Evolutionary conservation across 1,140 invertebrate species (phyloP).

Genomic region (Euglossa dilemma): DNA sequence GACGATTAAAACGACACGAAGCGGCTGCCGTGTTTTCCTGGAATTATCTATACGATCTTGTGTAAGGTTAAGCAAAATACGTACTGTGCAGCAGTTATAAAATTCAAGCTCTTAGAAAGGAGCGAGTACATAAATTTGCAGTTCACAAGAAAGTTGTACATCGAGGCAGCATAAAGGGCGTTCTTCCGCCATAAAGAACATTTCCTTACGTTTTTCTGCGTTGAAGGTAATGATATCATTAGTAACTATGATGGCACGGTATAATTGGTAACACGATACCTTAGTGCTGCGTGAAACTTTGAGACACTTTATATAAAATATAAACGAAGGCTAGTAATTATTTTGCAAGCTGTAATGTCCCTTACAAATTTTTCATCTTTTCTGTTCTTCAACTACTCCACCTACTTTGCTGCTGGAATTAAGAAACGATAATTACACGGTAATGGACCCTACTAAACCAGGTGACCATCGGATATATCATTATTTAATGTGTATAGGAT

Average conservation of each 20-base stretch:
- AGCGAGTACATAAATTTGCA: slow-evolving; percentile 25
- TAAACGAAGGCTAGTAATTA: slow-evolving; percentile 63
- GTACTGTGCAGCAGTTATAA: not conserved
- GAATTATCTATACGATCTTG: not conserved
- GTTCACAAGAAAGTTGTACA: slow-evolving; percentile 25
- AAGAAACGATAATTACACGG: slow-evolving; percentile 21
- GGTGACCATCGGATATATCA: not conserved
- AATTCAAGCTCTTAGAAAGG: not conserved
- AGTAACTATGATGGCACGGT: slow-evolving; percentile 61
- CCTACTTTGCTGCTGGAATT: slow-evolving; percentile 34
- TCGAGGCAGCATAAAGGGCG: slow-evolving; percentile 16
- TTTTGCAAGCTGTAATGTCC: slow-evolving; percentile 34
- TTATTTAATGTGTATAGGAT: not conserved
- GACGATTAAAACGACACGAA: not conserved
- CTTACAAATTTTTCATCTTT: slow-evolving; percentile 20
- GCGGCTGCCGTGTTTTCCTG: not conserved
- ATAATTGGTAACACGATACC: slow-evolving; percentile 68
- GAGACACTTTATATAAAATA: slow-evolving; percentile 64
- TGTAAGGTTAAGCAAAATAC: not conserved
- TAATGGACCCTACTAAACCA: not conserved
- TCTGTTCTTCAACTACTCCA: slow-evolving; percentile 7
- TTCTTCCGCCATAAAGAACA: slow-evolving; percentile 23
- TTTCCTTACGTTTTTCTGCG: slow-evolving; percentile 53
- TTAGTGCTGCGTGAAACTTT: slow-evolving; percentile 57
- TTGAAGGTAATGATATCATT: slow-evolving; percentile 61